Percentiles rank a stretch among this genome's conserved stretches.
phyloP scores from a whole-genome alignment of 2,888 invertebrate species.

The Drosophila paracracens region DNA sequence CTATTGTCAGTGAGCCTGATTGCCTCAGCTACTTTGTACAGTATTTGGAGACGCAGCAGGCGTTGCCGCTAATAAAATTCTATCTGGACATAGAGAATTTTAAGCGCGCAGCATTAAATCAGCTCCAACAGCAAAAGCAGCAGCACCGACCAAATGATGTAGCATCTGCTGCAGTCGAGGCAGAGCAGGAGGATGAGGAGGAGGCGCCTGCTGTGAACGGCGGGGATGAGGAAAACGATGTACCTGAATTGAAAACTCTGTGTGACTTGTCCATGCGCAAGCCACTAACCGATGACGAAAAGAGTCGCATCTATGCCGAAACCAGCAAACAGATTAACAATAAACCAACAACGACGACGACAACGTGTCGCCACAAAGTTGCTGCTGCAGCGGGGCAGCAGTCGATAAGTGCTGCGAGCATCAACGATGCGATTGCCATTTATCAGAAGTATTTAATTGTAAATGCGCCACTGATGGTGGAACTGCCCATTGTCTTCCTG shows the following conservation, averaged over 20 bases:
- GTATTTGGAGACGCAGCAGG: constrained; percentile 92
- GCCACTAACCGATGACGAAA: constrained; percentile 85
- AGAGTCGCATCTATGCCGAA: constrained; percentile 84
- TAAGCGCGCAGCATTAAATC: constrained; percentile 84
- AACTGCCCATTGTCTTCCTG: constrained; percentile 81
- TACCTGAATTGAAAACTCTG: constrained; percentile 83
- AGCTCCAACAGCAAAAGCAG: constrained; percentile 68
- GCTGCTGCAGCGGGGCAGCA: constrained; percentile 42
- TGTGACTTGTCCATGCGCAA: constrained; percentile 84
- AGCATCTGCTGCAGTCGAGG: constrained; percentile 2
- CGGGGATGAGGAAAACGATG: constrained; percentile 62
- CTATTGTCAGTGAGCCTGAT: constrained; percentile 91
- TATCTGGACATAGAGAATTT: constrained; percentile 92
- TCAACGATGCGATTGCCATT: constrained; percentile 84
- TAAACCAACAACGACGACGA: constrained; percentile 13
- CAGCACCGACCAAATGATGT: constrained; percentile 29
- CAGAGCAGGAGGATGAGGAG: constrained; percentile 2
- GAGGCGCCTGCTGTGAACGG: not conserved
- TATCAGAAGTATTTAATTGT: constrained; percentile 84
- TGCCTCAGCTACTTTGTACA: constrained; percentile 94
- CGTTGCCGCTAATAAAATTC: constrained; percentile 89
- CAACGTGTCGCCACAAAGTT: constrained; percentile 24
- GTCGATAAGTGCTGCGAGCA: constrained; percentile 68
- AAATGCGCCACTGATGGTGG: constrained; percentile 79
- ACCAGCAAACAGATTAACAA: constrained; percentile 78